Percentiles rank a stretch among this genome's conserved stretches.
Evolutionary conservation across 2,888 invertebrate genomes (phyloP).

Genomic region (Caenorhabditis sp.): DNA sequence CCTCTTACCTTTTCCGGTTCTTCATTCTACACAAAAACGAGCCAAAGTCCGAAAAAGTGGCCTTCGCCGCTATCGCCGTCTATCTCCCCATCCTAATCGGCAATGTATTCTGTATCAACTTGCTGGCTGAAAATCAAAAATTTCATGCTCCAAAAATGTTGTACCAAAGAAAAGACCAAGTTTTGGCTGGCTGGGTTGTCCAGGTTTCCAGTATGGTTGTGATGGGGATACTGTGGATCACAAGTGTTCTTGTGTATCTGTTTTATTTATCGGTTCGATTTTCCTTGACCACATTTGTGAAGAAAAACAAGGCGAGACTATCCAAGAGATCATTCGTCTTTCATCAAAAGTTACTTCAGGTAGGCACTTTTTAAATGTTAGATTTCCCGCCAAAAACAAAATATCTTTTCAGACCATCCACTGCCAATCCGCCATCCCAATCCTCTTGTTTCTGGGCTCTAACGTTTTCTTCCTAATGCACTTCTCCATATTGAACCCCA

Average conservation of each 20-base stretch:
- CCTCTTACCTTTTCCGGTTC: conserved; percentile 30
- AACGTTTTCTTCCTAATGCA: conserved; percentile 6
- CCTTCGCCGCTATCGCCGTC: background rate
- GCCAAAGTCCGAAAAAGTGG: conserved; percentile 3
- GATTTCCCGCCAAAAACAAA: too few relatives aligned
- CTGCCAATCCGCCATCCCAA: background rate
- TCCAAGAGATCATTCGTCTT: background rate
- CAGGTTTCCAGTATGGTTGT: background rate
- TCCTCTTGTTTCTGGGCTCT: background rate
- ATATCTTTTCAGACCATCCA: conserved; percentile 10
- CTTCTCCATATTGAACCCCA: background rate
- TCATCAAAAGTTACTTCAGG: background rate
- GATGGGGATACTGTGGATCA: background rate
- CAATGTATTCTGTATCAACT: background rate
- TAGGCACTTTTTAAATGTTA: background rate
- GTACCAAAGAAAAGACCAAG: background rate
- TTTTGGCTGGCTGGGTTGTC: conserved; percentile 18
- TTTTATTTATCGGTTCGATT: background rate
- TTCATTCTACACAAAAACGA: conserved; percentile 6
- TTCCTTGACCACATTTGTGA: background rate
- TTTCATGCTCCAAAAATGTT: background rate
- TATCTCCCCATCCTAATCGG: conserved; percentile 12
- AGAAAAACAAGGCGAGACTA: background rate
- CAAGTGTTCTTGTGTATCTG: background rate
- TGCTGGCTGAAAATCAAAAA: background rate